Evolutionary conservation across 2,113 vertebrate species (phyloP).

Genomic region (Stigmatopora argus): DNA sequence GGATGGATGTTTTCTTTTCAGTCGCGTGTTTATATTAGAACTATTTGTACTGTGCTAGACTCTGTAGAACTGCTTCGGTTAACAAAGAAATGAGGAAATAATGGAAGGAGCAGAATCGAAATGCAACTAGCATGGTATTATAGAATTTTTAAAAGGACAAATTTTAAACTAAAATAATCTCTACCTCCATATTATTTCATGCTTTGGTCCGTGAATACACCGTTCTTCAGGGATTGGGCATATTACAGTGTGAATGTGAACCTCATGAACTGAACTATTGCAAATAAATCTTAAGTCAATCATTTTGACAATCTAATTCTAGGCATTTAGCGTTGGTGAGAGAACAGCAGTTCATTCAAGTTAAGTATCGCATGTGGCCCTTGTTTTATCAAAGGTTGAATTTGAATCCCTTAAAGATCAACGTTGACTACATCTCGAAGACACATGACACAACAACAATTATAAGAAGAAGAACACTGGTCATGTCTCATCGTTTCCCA

Average conservation of each 20-base stretch:
- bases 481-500: background rate
- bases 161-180: background rate
- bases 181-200: too few relatives aligned
- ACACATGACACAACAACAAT: constrained; percentile 29
- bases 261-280: too few relatives aligned
- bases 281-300: too few relatives aligned
- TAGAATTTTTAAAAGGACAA: background rate
- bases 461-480: constrained; percentile 18
- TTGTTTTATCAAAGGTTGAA: background rate
- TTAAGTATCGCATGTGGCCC: too few relatives aligned
- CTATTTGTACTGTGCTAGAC: background rate
- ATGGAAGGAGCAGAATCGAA: background rate
- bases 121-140: background rate
- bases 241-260: too few relatives aligned
- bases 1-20: too few relatives aligned
- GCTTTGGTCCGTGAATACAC: background rate
- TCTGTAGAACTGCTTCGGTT: background rate
- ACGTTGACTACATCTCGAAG: constrained; percentile 6
- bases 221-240: background rate
- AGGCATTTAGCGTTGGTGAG: background rate
- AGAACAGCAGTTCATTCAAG: background rate
- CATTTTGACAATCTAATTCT: too few relatives aligned
- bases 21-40: too few relatives aligned
- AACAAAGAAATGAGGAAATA: background rate
- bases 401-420: background rate